Evolutionary conservation across 2,797 vertebrate genomes (phyloP).

Genomic region (Chaetodon trifasciatus): DNA sequence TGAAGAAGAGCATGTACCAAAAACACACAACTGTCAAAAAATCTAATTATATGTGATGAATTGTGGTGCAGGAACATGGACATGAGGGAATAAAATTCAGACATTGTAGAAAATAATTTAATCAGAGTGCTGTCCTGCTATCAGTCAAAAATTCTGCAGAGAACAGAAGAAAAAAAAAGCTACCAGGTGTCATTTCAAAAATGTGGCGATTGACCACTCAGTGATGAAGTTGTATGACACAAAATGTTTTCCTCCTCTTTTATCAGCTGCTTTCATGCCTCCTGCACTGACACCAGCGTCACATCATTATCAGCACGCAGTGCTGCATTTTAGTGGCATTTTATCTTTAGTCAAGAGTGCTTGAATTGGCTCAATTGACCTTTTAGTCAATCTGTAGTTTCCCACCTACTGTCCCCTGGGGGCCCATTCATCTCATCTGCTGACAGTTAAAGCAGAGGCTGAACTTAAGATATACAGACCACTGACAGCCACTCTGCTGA

Average conservation of each 20-base stretch:
- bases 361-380: slow-evolving; percentile 45
- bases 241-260: slow-evolving; percentile 24
- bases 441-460: slow-evolving; percentile 52
- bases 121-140: slow-evolving; percentile 9
- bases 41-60: not conserved
- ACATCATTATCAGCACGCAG: slow-evolving; percentile 3
- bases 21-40: not conserved
- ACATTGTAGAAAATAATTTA: not conserved
- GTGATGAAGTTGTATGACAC: slow-evolving; percentile 28
- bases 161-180: not conserved
- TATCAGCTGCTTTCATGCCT: slow-evolving; percentile 43
- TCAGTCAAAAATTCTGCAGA: slow-evolving; percentile 11
- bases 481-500: slow-evolving; percentile 62
- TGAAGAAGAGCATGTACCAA: slow-evolving; percentile 1
- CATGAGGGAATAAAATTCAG: not conserved
- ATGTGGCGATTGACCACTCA: not conserved
- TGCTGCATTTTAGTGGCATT: slow-evolving; percentile 35
- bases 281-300: slow-evolving; percentile 16
- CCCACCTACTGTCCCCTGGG: slow-evolving; percentile 29
- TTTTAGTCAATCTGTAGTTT: slow-evolving; percentile 48
- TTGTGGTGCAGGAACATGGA: not conserved
- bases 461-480: slow-evolving; percentile 53
- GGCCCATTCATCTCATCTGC: slow-evolving; percentile 50
- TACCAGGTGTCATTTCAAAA: not conserved
- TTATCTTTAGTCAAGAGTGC: slow-evolving; percentile 32